These are phyloP conservation scores for Drosophila repletoides DNA, from an alignment of 1,140 invertebrate species.

Conservation along the genomic window DNA sequence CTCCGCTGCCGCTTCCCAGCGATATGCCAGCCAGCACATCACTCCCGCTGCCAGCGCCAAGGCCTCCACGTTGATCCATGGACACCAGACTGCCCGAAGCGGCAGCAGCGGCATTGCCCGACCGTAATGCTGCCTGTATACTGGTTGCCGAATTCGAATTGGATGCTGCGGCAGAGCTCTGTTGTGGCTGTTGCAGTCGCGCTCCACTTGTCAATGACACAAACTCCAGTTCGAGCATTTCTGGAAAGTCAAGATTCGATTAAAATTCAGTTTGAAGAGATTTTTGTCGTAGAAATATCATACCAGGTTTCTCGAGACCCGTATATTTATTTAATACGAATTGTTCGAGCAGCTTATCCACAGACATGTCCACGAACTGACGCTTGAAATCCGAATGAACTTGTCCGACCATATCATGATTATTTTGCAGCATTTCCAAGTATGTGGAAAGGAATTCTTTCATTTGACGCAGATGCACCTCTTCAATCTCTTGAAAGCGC, in stretches of 20 bases:
- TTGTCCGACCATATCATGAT: constrained; percentile 93
- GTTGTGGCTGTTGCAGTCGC: constrained; percentile 61
- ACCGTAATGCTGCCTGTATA: constrained; percentile 62
- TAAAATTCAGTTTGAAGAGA: neutral
- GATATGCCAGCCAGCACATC: constrained; percentile 58
- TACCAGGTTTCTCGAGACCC: constrained; percentile 94
- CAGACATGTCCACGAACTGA: constrained; percentile 94
- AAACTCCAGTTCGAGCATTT: constrained; percentile 75
- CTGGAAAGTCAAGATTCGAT: constrained; percentile 19
- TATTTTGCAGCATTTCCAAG: constrained; percentile 92
- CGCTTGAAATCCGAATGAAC: constrained; percentile 94
- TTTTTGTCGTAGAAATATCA: neutral
- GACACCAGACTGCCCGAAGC: constrained; percentile 57
- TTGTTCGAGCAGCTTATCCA: constrained; percentile 94
- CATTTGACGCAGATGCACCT: constrained; percentile 96
- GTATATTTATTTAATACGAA: constrained; percentile 96
- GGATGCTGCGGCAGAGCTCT: constrained; percentile 52
- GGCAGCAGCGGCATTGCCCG: constrained; percentile 37
- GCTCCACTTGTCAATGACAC: constrained; percentile 59
- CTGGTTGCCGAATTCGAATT: constrained; percentile 77
- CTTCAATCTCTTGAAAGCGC: constrained; percentile 97
- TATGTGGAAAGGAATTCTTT: constrained; percentile 96
- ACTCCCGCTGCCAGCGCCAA: constrained; percentile 16
- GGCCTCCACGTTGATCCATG: constrained; percentile 66
- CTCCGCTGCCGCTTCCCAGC: constrained; percentile 66